Evolutionary conservation across 1,140 invertebrate genomes (phyloP).

Genomic region (Drosophila littoralis): DNA sequence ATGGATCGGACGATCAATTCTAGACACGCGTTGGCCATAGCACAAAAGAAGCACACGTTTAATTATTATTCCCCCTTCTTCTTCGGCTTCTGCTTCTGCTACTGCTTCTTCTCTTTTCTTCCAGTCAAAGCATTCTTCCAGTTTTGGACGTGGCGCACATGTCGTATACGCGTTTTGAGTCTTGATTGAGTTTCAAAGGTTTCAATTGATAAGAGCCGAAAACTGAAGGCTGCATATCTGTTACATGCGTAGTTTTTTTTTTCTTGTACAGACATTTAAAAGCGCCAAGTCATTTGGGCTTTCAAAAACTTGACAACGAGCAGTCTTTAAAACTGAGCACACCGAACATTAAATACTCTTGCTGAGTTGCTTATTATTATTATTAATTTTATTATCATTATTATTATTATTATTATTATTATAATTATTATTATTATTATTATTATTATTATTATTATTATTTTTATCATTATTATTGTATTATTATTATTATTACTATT

Average conservation of each 20-base stretch:
- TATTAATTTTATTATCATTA: too few relatives aligned
- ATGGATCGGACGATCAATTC: slow-evolving; percentile 64
- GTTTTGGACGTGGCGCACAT: slow-evolving; percentile 53
- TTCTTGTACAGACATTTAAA: neutral
- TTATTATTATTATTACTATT: too few relatives aligned
- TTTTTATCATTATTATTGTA: too few relatives aligned
- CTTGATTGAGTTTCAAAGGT: neutral
- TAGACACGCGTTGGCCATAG: slow-evolving; percentile 58
- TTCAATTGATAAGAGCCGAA: slow-evolving; percentile 55
- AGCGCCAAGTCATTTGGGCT: slow-evolving; percentile 16
- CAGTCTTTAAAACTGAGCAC: neutral
- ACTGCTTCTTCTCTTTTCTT: neutral
- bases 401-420: too few relatives aligned
- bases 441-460: too few relatives aligned
- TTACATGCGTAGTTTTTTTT: neutral
- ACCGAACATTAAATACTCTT: too few relatives aligned
- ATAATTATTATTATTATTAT: too few relatives aligned
- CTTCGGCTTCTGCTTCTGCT: neutral
- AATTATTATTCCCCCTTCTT: slow-evolving; percentile 3
- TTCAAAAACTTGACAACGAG: slow-evolving; percentile 17
- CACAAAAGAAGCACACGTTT: slow-evolving; percentile 61
- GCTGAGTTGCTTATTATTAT: too few relatives aligned
- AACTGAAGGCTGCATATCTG: slow-evolving; percentile 30
- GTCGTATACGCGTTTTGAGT: slow-evolving; percentile 55
- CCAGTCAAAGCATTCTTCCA: slow-evolving; percentile 36